phyloP scores from a whole-genome alignment of 2,113 vertebrate species.

The Tylochromis polylepis region DNA sequence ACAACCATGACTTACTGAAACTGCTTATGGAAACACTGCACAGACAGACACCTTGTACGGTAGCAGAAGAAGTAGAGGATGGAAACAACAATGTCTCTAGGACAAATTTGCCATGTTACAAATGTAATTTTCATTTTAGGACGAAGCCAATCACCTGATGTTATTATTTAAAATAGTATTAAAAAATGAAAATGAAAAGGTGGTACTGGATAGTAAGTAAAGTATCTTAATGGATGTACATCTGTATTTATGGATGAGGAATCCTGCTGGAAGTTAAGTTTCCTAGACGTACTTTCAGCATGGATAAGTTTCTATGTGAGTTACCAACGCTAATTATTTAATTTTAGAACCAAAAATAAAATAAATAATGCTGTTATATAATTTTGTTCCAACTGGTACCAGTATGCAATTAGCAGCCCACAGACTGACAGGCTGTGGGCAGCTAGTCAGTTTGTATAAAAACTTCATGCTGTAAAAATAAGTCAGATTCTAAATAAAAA shows the following conservation, averaged over 20 bases:
- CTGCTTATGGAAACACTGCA: neutral
- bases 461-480: neutral
- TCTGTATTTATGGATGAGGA: neutral
- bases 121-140: neutral
- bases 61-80: neutral
- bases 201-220: neutral
- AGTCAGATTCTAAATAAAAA: neutral
- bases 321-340: neutral
- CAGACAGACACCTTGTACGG: neutral
- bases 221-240: neutral
- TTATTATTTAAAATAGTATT: neutral
- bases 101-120: neutral
- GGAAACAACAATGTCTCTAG: neutral
- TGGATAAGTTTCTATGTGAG: neutral
- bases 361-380: neutral
- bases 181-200: neutral
- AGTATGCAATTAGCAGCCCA: neutral
- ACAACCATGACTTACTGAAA: constrained; percentile 1
- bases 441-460: neutral
- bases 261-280: neutral
- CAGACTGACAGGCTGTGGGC: neutral
- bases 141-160: neutral
- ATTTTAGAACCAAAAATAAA: neutral
- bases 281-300: neutral
- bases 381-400: neutral